These are phyloP conservation scores for Embidobia sp. DNA, from an alignment of 2,888 invertebrate genomes.

Conservation along the genomic window DNA sequence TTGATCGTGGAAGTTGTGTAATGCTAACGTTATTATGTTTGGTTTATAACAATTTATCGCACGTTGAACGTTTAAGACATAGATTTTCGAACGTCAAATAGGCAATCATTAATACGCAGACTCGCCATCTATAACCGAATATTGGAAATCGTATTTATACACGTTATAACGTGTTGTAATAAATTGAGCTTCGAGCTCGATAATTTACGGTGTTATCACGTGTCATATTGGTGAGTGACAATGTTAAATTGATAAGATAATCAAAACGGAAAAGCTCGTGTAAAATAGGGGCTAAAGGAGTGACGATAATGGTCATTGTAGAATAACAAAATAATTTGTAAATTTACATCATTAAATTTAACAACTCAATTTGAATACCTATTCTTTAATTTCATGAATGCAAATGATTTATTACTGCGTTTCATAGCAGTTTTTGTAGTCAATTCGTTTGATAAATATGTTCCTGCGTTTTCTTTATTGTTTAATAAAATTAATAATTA, in stretches of 20 bases:
- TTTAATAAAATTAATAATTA: no score
- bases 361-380: no score
- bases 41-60: conserved; percentile 27
- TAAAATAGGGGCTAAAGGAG: no score
- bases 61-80: conserved; percentile 18
- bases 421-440: no score
- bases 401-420: no score
- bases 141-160: conserved; percentile 4
- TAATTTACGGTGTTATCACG: conserved; percentile 1
- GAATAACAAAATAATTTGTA: no score
- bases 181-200: conserved; percentile 9
- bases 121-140: conserved; percentile 6
- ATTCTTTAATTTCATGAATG: no score
- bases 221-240: not conserved
- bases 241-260: not conserved
- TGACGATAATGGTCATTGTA: no score
- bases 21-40: conserved; percentile 14
- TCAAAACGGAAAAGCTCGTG: no score
- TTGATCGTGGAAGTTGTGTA: conserved; percentile 5
- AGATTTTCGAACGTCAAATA: conserved; percentile 10
- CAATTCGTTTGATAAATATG: no score
- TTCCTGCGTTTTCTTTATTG: no score
- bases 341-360: no score
- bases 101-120: conserved; percentile 5
- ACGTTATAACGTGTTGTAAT: conserved; percentile 3